These are phyloP conservation scores for Scarus forsteni DNA, from an alignment of 2,797 vertebrate genomes.

Conservation along the genomic window DNA sequence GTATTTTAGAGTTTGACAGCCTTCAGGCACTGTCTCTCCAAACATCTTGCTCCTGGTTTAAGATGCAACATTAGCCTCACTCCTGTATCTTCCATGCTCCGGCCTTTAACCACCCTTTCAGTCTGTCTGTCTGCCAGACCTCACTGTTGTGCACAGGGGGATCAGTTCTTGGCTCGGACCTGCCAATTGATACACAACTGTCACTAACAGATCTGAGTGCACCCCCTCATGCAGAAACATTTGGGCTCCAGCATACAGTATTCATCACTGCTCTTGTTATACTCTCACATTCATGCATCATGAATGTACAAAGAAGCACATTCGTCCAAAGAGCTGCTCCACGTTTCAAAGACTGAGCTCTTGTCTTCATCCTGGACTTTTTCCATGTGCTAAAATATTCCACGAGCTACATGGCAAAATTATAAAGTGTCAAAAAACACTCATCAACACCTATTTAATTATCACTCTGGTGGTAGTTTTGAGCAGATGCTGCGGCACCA, in stretches of 20 bases:
- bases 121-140: conserved; percentile 17
- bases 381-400: conserved; percentile 28
- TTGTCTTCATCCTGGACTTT: not conserved
- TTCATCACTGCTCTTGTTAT: conserved; percentile 37
- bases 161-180: conserved; percentile 28
- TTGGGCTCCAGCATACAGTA: conserved; percentile 38
- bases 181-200: conserved; percentile 42
- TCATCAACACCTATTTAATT: conserved; percentile 36
- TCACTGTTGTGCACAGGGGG: conserved; percentile 18
- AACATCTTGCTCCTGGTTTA: not conserved
- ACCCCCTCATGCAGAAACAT: not conserved
- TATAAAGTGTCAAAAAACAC: conserved; percentile 6
- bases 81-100: too few relatives aligned
- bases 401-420: not conserved
- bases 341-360: conserved; percentile 1
- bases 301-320: conserved; percentile 40
- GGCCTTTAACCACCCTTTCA: not conserved
- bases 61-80: not conserved
- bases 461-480: conserved; percentile 14
- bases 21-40: too few relatives aligned
- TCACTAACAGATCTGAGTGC: conserved; percentile 18
- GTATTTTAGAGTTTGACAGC: too few relatives aligned
- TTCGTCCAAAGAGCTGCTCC: conserved; percentile 1
- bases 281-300: conserved; percentile 40
- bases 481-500: conserved; percentile 33